These are phyloP conservation scores for Cliona cf. orientalis DNA, from an alignment of 37 sponge, comb jelly and placozoan species.

Conservation along the genomic window DNA sequence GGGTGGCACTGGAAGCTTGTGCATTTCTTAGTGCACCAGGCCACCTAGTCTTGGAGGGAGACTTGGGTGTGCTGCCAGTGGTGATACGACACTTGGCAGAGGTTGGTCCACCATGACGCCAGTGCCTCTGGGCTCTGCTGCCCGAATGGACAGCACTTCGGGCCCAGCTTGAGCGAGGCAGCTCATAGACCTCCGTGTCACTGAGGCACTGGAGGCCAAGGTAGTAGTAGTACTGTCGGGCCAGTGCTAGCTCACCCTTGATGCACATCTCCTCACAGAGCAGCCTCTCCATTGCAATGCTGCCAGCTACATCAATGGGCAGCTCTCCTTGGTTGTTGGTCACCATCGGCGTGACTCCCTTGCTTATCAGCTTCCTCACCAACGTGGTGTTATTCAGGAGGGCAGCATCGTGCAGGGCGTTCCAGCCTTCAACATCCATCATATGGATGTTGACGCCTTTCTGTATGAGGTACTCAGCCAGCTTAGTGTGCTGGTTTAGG, in stretches of 20 bases:
- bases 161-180: too few species aligned
- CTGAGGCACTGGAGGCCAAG: conserved; percentile 7
- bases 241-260: conserved; percentile 21
- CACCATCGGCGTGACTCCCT: conserved; percentile 37
- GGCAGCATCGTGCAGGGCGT: conserved; percentile 78
- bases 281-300: conserved; percentile 45
- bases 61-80: neutral
- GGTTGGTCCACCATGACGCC: neutral
- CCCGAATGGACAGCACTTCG: neutral
- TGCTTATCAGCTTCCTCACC: conserved; percentile 45
- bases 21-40: neutral
- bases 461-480: conserved; percentile 67
- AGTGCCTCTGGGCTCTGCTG: neutral
- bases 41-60: neutral
- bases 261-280: conserved; percentile 49
- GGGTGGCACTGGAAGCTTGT: too few species aligned
- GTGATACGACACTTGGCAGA: conserved; percentile 1
- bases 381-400: conserved; percentile 30
- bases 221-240: conserved; percentile 35
- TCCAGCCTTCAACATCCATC: conserved; percentile 63
- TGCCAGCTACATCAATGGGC: conserved; percentile 70
- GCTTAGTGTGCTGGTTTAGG: conserved; percentile 32
- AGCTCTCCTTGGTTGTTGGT: conserved; percentile 43
- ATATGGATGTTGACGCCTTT: conserved; percentile 52
- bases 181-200: neutral